A percentile compares a stretch with the other conserved stretches of the same genome.
phyloP scores from a whole-genome alignment of 2,797 vertebrate species.

The Phataginus tricuspis region DNA sequence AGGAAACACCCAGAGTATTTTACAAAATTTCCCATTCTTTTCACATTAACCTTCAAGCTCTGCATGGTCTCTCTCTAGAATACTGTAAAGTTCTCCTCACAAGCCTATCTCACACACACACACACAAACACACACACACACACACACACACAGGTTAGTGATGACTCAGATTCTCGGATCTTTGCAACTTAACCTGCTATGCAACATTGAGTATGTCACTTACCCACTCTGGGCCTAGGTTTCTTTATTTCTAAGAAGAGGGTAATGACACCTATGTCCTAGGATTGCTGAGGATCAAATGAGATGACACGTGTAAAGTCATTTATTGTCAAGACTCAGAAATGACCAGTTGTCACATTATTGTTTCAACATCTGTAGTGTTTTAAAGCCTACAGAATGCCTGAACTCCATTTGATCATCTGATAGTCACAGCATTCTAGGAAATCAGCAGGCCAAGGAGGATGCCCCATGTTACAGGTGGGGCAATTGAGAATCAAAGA shows the following conservation, averaged over 20 bases:
- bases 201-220: neutral
- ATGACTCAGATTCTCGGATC: neutral
- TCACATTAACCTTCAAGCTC: neutral
- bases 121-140: too few relatives aligned
- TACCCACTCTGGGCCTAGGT: neutral
- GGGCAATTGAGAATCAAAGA: conserved; percentile 19
- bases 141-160: rapidly evolving
- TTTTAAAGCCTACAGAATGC: neutral
- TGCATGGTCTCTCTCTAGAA: neutral
- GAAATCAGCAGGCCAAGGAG: neutral
- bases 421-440: neutral
- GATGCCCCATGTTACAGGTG: neutral
- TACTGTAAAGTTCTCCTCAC: neutral
- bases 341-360: neutral
- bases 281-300: neutral
- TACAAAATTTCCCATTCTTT: neutral
- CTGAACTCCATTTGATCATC: neutral
- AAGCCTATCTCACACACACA: neutral
- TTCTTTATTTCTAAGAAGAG: neutral
- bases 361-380: neutral
- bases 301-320: neutral
- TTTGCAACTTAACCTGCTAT: neutral
- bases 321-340: neutral
- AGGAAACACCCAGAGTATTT: neutral
- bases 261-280: neutral